Conservation (phyloP, 2,888 invertebrate species). For the Frankliniella intonsa region DNA sequence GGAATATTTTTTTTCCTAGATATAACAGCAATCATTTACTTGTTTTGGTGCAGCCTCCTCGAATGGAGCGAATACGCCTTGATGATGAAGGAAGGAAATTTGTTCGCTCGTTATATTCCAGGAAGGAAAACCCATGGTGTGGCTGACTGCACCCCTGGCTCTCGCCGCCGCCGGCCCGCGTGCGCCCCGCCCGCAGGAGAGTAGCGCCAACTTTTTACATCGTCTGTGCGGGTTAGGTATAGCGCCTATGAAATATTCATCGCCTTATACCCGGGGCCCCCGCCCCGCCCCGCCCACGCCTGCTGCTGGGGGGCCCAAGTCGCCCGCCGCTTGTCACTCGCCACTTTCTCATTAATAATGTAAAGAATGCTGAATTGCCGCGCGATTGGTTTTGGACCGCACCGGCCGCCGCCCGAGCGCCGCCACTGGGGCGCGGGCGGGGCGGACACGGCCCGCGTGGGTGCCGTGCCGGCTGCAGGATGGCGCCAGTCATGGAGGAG, state of each 20-base stretch:
- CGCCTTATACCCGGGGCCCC: neutral
- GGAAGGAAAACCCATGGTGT: no score
- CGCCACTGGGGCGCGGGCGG: no score
- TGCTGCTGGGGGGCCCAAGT: neutral
- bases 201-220: conserved; percentile 19
- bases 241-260: conserved; percentile 21
- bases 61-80: no score
- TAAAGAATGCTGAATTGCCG: conserved; percentile 5
- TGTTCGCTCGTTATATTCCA: no score
- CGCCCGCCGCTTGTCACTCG: neutral
- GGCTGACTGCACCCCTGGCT: no score
- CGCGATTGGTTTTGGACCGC: neutral
- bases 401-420: no score
- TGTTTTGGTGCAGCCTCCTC: no score
- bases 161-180: no score
- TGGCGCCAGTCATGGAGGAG: neutral
- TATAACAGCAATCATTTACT: no score
- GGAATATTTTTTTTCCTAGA: no score
- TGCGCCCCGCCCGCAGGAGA: neutral
- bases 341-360: conserved; percentile 2
- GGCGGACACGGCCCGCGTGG: no score
- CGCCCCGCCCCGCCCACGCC: neutral
- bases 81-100: no score
- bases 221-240: neutral
- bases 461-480: neutral